phyloP scores from a whole-genome alignment of 1,140 invertebrate species.

The Ips nitidus region DNA sequence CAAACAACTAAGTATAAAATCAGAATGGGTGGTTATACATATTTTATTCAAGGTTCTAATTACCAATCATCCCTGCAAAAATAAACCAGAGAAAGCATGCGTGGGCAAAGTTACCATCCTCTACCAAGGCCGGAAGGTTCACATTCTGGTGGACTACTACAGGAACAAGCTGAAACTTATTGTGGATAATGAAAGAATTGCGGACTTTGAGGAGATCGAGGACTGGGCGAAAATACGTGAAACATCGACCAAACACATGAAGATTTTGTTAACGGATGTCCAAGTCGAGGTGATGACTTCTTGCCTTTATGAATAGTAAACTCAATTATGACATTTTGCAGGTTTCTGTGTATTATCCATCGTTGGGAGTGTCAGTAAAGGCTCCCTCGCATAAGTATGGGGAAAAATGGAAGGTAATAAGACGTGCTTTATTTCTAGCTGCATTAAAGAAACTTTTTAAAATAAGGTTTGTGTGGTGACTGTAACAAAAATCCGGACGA shows the following conservation, averaged over 20 bases:
- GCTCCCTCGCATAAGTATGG: constrained; percentile 72
- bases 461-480: constrained; percentile 66
- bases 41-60: constrained; percentile 57
- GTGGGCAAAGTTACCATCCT: constrained; percentile 65
- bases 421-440: not conserved
- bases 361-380: constrained; percentile 54
- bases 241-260: constrained; percentile 50
- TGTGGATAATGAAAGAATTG: constrained; percentile 50
- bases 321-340: constrained; percentile 43
- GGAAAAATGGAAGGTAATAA: constrained; percentile 67
- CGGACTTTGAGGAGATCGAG: constrained; percentile 47
- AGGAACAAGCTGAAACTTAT: constrained; percentile 45
- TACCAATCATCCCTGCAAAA: constrained; percentile 63
- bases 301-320: not conserved
- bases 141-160: constrained; percentile 40
- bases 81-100: constrained; percentile 55
- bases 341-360: constrained; percentile 52
- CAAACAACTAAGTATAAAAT: not conserved
- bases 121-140: constrained; percentile 61
- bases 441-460: not conserved
- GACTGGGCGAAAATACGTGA: constrained; percentile 53
- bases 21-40: not conserved
- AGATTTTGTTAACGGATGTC: constrained; percentile 51
- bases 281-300: constrained; percentile 50
- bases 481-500: constrained; percentile 69